A percentile compares a stretch with the other conserved stretches of the same genome.
Evolutionary conservation across 2,888 invertebrate genomes (phyloP).

Genomic region (Aspidiotus rigidus): DNA sequence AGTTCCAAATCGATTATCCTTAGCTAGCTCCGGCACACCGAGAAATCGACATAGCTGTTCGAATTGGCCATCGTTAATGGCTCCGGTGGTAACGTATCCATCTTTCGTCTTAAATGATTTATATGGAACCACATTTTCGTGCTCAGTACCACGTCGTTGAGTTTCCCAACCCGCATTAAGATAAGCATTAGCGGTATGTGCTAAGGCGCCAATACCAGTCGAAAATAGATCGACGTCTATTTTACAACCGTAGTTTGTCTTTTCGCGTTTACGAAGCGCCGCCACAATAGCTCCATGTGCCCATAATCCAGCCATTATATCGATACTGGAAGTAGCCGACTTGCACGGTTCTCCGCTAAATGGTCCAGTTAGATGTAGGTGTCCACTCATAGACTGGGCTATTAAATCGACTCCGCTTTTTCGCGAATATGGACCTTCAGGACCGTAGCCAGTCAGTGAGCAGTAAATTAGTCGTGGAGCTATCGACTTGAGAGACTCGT

Average conservation of each 20-base stretch:
- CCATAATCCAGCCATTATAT: constrained; percentile 85
- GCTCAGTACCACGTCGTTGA: constrained; percentile 76
- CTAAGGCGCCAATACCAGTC: constrained; percentile 79
- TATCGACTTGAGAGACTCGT: constrained; percentile 56
- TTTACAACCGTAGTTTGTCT: constrained; percentile 77
- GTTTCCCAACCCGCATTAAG: constrained; percentile 61
- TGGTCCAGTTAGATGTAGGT: constrained; percentile 82
- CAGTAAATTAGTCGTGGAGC: constrained; percentile 82
- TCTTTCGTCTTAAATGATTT: constrained; percentile 77
- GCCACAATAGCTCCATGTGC: constrained; percentile 92
- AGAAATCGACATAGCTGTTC: constrained; percentile 59
- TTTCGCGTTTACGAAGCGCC: constrained; percentile 66
- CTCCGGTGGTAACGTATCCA: constrained; percentile 75
- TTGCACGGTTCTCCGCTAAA: constrained; percentile 75
- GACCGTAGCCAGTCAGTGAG: constrained; percentile 87
- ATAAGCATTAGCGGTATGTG: constrained; percentile 82
- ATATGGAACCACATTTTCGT: constrained; percentile 90
- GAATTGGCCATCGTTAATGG: constrained; percentile 78
- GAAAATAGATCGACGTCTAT: constrained; percentile 90
- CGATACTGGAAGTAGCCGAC: constrained; percentile 86
- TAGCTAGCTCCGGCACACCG: constrained; percentile 51
- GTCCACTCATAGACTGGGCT: constrained; percentile 83
- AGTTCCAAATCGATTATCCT: constrained; percentile 56
- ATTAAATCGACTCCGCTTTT: constrained; percentile 96
- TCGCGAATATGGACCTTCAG: constrained; percentile 70